Base-by-base conservation (phyloP, 2,888 invertebrate genomes). In the Iphiclides podalirius region DNA sequence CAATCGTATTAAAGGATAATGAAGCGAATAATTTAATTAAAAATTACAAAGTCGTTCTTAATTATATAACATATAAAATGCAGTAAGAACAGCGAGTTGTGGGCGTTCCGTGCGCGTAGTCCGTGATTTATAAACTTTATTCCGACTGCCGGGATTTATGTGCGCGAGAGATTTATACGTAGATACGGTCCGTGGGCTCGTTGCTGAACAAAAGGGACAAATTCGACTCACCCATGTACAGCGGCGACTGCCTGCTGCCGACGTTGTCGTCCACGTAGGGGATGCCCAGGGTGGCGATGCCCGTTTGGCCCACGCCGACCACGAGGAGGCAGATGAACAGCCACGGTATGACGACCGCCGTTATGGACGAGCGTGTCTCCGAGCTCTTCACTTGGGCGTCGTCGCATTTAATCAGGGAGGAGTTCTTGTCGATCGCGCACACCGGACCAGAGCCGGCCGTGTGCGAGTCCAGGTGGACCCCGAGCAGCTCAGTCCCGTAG, bases 201-300 rank as follows among this genome's bases (percentile, higher is more conserved):
- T 3, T 20, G 20, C 20, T 20, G 3, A 20, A 20, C 6, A 20
- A 4, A 20, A 20, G 6, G 34, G 34, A 11, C 4, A 11, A 57
- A 57, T 53, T 48, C 52, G 28, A 88, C 91, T 92, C 80, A 95
- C 95, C 95, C 89, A 97, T 96, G 85, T 97, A 97, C 60, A 97
- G 91, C 16, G 97, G 96, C 51, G 96, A 96, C 79, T 97, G 96
- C 66, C 95, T 92, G 82, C 95, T 96, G 65, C 96, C 95, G 52
- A 97, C 96, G 78, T 97, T 97, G 79, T 97, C 97, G 65, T 97
- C 97, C 58, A 97, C 96, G 76, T 96, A 97, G 2, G 97, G 97
- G 65, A 97, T 97, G 12, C 97, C 97, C 34, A 97, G 90, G 13
- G 97, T 97, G 62, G 96, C 95, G 47, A 97, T 96, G 9, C 97